Evolutionary conservation across 2,113 vertebrate species (phyloP).

Genomic region (Rhizomys pruinosus): DNA sequence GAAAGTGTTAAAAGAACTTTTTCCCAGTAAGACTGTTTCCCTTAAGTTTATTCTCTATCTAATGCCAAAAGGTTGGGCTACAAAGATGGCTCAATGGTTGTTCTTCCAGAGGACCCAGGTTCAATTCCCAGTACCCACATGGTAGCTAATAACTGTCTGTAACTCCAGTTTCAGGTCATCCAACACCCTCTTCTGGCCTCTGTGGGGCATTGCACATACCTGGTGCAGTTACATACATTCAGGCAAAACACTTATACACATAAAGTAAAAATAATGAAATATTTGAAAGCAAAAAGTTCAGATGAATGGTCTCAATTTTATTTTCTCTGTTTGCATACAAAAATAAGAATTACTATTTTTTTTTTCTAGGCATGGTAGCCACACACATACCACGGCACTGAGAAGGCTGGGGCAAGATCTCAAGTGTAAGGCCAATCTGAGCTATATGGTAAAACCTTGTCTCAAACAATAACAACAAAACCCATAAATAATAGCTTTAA

Average conservation of each 20-base stretch:
- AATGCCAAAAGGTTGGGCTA: not conserved
- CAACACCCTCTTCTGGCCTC: too few relatives aligned
- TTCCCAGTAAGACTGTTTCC: not conserved
- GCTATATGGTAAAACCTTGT: not conserved
- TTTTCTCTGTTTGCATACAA: not conserved
- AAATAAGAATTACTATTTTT: not conserved
- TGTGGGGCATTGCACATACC: too few relatives aligned
- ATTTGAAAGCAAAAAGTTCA: not conserved
- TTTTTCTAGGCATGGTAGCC: not conserved
- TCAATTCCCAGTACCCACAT: too few relatives aligned
- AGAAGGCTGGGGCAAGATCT: not conserved
- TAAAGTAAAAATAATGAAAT: not conserved
- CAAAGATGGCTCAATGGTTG: too few relatives aligned
- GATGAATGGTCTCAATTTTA: conserved; percentile 19
- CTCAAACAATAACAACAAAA: not conserved
- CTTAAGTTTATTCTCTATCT: not conserved
- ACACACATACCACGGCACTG: not conserved
- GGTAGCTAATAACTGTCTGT: too few relatives aligned
- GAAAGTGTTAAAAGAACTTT: not conserved
- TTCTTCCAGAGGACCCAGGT: too few relatives aligned
- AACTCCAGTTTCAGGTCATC: too few relatives aligned
- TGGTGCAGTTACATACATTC: too few relatives aligned
- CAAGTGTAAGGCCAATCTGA: not conserved
- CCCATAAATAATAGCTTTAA: conserved; percentile 12
- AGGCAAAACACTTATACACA: too few relatives aligned